Conservation (phyloP, 35 echinoderm and acorn worm genomes). For the Diadema setosum region DNA sequence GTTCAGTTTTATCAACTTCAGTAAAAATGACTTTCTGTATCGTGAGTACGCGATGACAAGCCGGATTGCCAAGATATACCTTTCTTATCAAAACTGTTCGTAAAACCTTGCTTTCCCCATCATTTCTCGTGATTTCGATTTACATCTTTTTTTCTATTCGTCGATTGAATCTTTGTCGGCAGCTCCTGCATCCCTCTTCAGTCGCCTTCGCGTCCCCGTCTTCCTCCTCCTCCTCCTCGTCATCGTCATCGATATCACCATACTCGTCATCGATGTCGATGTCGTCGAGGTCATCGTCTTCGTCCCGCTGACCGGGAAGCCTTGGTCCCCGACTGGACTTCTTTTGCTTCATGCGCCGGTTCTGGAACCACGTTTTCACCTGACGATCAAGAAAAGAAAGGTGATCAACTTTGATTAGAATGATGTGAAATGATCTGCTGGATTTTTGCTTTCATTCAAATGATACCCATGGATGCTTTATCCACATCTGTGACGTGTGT, state of each 20-base stretch:
- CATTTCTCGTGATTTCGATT: too few relatives aligned
- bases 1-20: too few relatives aligned
- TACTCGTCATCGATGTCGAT: too few relatives aligned
- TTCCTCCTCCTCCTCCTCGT: neutral
- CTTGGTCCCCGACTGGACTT: neutral
- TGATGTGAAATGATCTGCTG: neutral
- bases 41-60: too few relatives aligned
- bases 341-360: slow-evolving; percentile 69
- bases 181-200: neutral
- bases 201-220: neutral
- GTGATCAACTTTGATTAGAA: too few relatives aligned
- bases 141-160: too few relatives aligned
- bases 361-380: slow-evolving; percentile 75
- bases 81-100: too few relatives aligned
- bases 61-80: too few relatives aligned
- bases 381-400: neutral
- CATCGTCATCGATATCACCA: neutral
- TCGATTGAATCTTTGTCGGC: too few relatives aligned
- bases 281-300: too few relatives aligned
- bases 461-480: neutral
- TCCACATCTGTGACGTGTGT: neutral
- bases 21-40: too few relatives aligned
- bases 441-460: neutral
- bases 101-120: too few relatives aligned
- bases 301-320: neutral